Conservation (phyloP, 2,888 invertebrate species). For the Drosophila atripex region DNA sequence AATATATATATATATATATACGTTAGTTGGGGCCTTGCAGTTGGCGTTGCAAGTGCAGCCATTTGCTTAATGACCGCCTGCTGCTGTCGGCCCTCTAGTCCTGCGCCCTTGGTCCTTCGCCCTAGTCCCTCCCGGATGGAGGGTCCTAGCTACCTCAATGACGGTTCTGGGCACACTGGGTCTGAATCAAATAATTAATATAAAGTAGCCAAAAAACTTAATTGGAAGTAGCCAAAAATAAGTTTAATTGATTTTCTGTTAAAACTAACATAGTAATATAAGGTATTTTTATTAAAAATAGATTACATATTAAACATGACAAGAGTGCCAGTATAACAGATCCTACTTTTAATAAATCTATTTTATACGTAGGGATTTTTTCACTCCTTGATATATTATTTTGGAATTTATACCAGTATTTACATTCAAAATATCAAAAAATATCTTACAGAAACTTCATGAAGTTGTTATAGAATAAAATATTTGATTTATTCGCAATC, state of each 20-base stretch:
- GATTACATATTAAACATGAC: no score
- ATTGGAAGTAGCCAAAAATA: conserved; percentile 42
- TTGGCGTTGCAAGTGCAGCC: conserved; percentile 71
- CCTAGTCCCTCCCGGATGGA: conserved; percentile 15
- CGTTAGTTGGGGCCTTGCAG: conserved; percentile 46
- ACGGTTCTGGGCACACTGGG: conserved; percentile 34
- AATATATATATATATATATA: conserved; percentile 22
- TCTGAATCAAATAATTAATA: conserved; percentile 45
- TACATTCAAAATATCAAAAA: no score
- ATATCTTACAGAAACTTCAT: no score
- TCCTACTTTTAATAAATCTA: no score
- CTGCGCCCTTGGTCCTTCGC: conserved; percentile 6
- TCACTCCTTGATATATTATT: no score
- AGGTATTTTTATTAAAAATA: no score
- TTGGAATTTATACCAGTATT: no score
- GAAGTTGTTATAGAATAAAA: no score
- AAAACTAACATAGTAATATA: not conserved
- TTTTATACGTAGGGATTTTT: no score
- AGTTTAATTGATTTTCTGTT: not conserved
- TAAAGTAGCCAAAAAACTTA: conserved; percentile 46
- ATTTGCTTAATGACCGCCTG: conserved; percentile 78
- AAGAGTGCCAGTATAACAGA: no score
- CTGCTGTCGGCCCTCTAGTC: conserved; percentile 37
- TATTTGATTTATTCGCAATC: not conserved
- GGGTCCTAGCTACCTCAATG: conserved; percentile 45